These are phyloP conservation scores for Sceloporus undulatus DNA, from an alignment of 2,113 vertebrate species.

Conservation along the genomic window DNA sequence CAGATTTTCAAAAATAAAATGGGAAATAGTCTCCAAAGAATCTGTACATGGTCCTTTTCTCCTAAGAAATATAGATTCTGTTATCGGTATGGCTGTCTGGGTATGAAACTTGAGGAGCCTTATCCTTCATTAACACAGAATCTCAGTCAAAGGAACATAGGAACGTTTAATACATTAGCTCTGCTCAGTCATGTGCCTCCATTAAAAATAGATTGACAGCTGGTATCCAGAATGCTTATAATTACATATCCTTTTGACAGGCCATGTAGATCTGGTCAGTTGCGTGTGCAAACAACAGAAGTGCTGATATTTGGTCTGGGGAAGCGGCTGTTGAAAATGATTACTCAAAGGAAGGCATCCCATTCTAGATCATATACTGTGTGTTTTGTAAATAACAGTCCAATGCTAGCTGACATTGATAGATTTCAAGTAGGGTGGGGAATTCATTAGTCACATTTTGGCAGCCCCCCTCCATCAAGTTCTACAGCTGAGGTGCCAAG, in stretches of 20 bases:
- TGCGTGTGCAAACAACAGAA: constrained; percentile 52
- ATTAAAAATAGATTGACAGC: constrained; percentile 54
- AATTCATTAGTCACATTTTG: constrained; percentile 77
- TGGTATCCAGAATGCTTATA: constrained; percentile 38
- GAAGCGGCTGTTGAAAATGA: constrained; percentile 73
- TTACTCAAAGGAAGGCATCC: constrained; percentile 53
- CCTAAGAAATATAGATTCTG: background rate
- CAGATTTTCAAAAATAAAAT: too few species aligned
- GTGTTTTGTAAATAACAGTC: constrained; percentile 72
- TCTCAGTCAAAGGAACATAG: constrained; percentile 32
- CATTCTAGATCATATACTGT: constrained; percentile 60
- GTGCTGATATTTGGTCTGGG: constrained; percentile 38
- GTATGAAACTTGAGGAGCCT: constrained; percentile 33
- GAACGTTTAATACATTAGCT: constrained; percentile 53
- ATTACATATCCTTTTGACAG: constrained; percentile 53
- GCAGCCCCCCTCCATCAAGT: constrained; percentile 69
- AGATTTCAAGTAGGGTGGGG: constrained; percentile 33
- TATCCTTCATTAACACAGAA: constrained; percentile 43
- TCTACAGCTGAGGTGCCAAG: constrained; percentile 84
- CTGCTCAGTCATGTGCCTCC: constrained; percentile 12
- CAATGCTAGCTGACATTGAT: constrained; percentile 68
- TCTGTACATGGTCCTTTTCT: background rate
- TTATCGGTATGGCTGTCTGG: background rate
- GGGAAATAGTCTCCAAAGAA: background rate
- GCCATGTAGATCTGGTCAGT: constrained; percentile 51